Base-by-base conservation (phyloP, 2,113 vertebrate genomes). In the Aptenodytes forsteri region DNA sequence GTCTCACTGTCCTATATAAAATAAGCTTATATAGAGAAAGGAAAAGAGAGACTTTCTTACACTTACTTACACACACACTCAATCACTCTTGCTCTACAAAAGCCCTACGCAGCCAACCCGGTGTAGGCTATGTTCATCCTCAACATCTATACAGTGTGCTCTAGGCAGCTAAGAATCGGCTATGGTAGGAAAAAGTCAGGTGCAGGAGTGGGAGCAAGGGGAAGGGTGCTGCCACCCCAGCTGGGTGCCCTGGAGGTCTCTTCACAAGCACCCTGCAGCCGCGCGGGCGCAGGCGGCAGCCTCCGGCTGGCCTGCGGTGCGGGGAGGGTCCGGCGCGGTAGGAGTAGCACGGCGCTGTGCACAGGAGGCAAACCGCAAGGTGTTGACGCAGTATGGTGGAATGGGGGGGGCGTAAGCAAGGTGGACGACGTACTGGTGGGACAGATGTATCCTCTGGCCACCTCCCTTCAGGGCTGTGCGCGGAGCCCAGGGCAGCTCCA, bases 291-390 rank as follows among this genome's bases (percentile, higher is more conserved):
- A 25, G n/a, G 56, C 32, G 55, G 73, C 40, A 44, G 65, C 79
- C 66, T 21, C 61, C 3, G 44, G 30, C 47, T 30, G 7, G 34
- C 14, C 62, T 6, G 30, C 0, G 3, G 14, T 1, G 8, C 0
- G 0, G 40, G 38, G 50, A 59, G 38, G 64, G 14, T 40, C 50
- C 2, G 2, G 75, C 2, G 2, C 0, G 1, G 25, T 14, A 32
- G 26, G 5, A 23, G 65, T 3, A 25, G 64, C 27, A 13, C 2
- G 3, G 71, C 16, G 18, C 0, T 2, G 55, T 4, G 64, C 61
- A 10, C 23, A 5, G 67, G 34, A 46, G 79, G 61, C 36, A 65
- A 36, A 66, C 17, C 0, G 2, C 1, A 6, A n/a, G 66, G 18
- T 52, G 56, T 21, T 49, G 56, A 14, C 2, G 7, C 22, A 38